Evolutionary conservation across 2,113 vertebrate species (phyloP).

Genomic region (Tychaedon coryphoeus): DNA sequence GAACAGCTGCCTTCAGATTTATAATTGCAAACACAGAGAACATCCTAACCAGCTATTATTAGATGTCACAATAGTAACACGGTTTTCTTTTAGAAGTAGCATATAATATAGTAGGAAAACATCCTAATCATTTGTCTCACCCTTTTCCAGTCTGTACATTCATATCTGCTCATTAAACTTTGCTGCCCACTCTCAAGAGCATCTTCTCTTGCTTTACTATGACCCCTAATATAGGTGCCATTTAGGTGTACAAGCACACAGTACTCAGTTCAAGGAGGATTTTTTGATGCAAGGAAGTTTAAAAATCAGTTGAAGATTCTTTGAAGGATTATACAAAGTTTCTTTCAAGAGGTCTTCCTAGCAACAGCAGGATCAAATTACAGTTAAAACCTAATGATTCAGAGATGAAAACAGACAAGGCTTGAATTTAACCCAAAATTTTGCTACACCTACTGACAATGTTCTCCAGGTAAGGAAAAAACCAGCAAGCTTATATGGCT

Average conservation of each 20-base stretch:
- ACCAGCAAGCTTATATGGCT: neutral
- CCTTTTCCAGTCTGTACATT: neutral
- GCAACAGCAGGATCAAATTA: neutral
- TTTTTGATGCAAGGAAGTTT: neutral
- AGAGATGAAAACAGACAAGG: neutral
- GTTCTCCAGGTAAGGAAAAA: neutral
- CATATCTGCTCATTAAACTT: neutral
- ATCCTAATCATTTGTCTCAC: fast-evolving
- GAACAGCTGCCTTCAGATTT: neutral
- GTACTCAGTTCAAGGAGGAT: neutral
- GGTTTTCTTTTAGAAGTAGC: neutral
- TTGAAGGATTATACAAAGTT: neutral
- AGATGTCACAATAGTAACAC: neutral
- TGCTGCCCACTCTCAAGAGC: neutral
- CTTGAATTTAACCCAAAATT: neutral
- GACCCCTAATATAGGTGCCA: neutral
- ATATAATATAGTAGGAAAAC: neutral
- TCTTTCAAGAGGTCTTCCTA: neutral
- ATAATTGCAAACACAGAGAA: neutral
- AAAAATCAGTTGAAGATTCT: neutral
- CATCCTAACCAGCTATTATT: neutral
- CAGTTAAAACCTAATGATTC: neutral
- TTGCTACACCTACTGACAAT: neutral
- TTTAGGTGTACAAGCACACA: neutral
- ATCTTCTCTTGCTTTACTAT: neutral